Evolutionary conservation across 1,140 invertebrate species (phyloP).

Genomic region (Notospermus geniculatus): DNA sequence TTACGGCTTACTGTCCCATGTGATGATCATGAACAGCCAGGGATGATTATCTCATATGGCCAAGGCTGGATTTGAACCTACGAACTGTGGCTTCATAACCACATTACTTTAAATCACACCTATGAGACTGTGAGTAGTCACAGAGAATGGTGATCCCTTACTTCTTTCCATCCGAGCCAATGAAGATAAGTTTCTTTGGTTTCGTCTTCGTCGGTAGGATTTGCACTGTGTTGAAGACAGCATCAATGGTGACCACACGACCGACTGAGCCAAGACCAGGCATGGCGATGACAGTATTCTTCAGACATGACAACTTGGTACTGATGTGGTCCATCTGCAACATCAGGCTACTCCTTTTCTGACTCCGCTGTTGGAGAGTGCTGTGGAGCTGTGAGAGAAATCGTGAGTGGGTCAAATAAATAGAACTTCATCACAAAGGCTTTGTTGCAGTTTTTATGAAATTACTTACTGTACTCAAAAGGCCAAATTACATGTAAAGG

Average conservation of each 20-base stretch:
- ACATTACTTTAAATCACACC: too few species aligned
- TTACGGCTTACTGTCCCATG: too few species aligned
- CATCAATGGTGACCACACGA: constrained; percentile 74
- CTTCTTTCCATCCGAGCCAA: constrained; percentile 88
- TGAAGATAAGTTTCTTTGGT: constrained; percentile 95
- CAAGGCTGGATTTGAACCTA: too few species aligned
- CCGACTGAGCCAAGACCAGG: constrained; percentile 73
- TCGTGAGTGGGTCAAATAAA: too few species aligned
- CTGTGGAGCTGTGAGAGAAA: constrained; percentile 60
- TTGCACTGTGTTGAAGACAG: constrained; percentile 82
- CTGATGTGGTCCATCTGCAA: constrained; percentile 89
- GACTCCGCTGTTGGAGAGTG: constrained; percentile 63
- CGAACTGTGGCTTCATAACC: too few species aligned
- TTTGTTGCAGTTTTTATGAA: too few species aligned
- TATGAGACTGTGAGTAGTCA: too few species aligned
- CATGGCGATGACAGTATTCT: constrained; percentile 86
- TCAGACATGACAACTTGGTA: constrained; percentile 74
- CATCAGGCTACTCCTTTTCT: constrained; percentile 73
- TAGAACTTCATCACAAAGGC: too few species aligned
- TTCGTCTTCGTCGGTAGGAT: constrained; percentile 97
- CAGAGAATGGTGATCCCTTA: constrained; percentile 35
- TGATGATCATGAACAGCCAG: too few species aligned
- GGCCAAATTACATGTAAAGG: too few species aligned
- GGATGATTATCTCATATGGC: too few species aligned
- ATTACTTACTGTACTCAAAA: too few species aligned